Evolutionary conservation across 2,797 vertebrate genomes (phyloP).

Genomic region (Pseudomugil tenellus): DNA sequence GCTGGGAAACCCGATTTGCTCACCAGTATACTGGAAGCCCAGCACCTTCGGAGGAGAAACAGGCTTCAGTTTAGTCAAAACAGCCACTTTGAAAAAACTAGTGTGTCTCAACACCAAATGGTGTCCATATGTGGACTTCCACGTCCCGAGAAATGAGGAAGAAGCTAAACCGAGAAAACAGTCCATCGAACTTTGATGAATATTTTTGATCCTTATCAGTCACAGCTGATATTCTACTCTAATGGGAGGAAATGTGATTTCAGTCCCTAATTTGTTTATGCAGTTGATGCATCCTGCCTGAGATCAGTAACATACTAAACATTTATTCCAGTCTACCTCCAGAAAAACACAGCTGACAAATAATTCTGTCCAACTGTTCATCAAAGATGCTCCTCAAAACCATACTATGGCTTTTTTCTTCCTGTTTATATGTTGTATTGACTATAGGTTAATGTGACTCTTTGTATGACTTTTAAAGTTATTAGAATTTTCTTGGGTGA

Average conservation of each 20-base stretch:
- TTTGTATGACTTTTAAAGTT: background rate
- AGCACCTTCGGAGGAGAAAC: conserved; percentile 92
- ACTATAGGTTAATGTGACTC: background rate
- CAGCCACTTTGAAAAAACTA: conserved; percentile 86
- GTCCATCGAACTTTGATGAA: conserved; percentile 78
- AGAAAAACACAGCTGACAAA: conserved; percentile 12
- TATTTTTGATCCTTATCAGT: background rate
- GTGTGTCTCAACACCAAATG: conserved; percentile 91
- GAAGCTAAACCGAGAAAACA: conserved; percentile 39
- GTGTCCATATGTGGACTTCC: conserved; percentile 91
- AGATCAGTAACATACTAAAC: background rate
- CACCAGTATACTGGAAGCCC: conserved; percentile 95
- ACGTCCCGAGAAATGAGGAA: conserved; percentile 66
- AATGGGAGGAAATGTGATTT: background rate
- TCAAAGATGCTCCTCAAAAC: background rate
- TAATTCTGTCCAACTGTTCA: background rate
- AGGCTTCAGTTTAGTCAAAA: conserved; percentile 91
- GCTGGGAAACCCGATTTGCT: conserved; percentile 94
- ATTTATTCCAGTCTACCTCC: conserved; percentile 11
- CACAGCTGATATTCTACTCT: background rate
- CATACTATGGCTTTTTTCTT: no score
- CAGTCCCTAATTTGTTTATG: background rate
- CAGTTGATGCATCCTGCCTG: background rate
- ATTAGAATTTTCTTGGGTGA: background rate
- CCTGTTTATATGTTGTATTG: background rate